Percentiles rank a stretch among this genome's conserved stretches.
These are phyloP conservation scores for Lepidonotus clava DNA, from an alignment of 2,888 invertebrate genomes.

Conservation along the genomic window DNA sequence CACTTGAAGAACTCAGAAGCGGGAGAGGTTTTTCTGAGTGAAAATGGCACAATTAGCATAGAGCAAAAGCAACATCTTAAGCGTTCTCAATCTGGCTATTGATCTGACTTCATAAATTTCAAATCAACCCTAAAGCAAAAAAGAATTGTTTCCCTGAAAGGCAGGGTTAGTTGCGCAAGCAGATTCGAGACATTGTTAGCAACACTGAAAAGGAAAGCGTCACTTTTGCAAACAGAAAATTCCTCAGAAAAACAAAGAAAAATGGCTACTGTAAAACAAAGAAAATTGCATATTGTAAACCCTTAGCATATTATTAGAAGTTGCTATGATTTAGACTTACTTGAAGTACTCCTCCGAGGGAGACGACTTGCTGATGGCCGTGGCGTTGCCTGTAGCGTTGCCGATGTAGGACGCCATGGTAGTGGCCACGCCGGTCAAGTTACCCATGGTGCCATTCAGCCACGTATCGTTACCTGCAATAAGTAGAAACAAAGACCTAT, in stretches of 20 bases:
- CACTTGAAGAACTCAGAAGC: conserved; percentile 17
- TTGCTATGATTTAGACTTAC: conserved; percentile 39
- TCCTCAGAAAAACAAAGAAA: background rate
- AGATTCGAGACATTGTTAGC: no score
- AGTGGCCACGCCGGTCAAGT: background rate
- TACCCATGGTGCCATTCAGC: background rate
- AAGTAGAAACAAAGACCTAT: no score
- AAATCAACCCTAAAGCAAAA: no score
- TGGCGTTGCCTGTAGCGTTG: background rate
- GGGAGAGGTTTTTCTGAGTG: conserved; percentile 1
- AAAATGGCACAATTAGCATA: background rate
- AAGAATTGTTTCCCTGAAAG: no score
- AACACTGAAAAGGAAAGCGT: no score
- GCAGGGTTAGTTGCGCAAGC: no score
- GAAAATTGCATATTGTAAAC: background rate
- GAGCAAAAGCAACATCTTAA: no score
- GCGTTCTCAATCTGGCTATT: no score
- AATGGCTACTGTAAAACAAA: background rate
- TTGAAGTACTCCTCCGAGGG: conserved; percentile 64
- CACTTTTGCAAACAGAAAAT: background rate
- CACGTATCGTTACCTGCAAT: background rate
- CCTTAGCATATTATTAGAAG: background rate
- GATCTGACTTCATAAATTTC: no score
- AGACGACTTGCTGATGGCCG: conserved; percentile 36
- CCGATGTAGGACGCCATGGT: background rate